Base-by-base conservation (phyloP, 2,888 invertebrate genomes). In the Drosophila prolongata region DNA sequence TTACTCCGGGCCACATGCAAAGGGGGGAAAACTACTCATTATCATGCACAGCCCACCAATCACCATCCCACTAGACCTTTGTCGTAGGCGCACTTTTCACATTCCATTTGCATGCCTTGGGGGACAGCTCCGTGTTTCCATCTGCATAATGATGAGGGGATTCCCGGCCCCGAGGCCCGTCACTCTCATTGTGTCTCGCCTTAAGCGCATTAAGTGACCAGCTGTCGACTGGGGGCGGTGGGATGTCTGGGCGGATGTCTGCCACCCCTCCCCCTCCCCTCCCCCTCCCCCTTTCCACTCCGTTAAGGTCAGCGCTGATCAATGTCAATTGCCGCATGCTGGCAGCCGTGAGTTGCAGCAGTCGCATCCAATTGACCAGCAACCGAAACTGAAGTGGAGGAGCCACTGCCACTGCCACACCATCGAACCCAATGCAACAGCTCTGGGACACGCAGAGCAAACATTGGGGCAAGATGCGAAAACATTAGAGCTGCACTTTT, bases 61-160 rank as follows among this genome's bases (percentile, higher is more conserved):
- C 35, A 38, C 5, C 38, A 30, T 11, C 37, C 27, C 14, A 9
- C 37, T 59, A 35, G 73, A 40, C 67, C 50, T 44, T 55, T 60
- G 67, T 58, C 47, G 67, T 79, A 79, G 61, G 53, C 77, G 66
- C 79, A 74, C 74, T 82, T 79, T 79, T 74, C 79, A 73, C 54
- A 81, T 79, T 79, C 70, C 78, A 80, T 79, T 82, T 82, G 79
- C 77, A 79, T 82, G 83, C 74, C 81, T 80, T 61, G 30, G 61
- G 71, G 80, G 59, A 27, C 50, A 37, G 49, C 67, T 71, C 57
- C 47, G 55, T 62, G 76, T 68, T 70, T 55, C 59, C 75, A 82
- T 82, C 75, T 79, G 80, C 80, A 82, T 82, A 70, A 75, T 77
- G 80, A 82, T 79, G 69, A 79, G 79, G 47, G 53, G 42, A 43